Conservation (phyloP, 2,888 invertebrate species). For the Latrodectus elegans region DNA sequence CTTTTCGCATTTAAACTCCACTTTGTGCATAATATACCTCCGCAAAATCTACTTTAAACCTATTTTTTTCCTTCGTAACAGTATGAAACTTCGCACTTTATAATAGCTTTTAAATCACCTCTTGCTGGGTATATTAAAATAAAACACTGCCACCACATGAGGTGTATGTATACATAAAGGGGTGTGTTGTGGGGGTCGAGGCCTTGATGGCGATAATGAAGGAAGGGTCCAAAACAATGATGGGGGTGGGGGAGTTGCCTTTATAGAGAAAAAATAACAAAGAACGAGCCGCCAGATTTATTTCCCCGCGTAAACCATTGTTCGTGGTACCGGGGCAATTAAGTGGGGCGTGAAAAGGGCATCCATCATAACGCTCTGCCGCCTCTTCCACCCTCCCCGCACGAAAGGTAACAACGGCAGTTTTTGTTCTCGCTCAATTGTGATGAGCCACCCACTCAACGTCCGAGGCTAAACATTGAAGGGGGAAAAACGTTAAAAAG, state of each 20-base stretch:
- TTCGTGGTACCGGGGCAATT: constrained; percentile 16
- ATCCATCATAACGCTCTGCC: constrained; percentile 12
- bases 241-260: not conserved
- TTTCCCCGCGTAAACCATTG: not conserved
- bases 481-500: too few species aligned
- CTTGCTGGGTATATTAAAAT: not conserved
- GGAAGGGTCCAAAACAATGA: not conserved
- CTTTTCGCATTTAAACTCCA: not conserved
- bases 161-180: not conserved
- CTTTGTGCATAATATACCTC: not conserved
- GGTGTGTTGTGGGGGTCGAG: not conserved
- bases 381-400: not conserved
- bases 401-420: constrained; percentile 13
- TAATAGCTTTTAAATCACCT: not conserved
- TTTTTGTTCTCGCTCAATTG: constrained; percentile 4
- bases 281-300: not conserved
- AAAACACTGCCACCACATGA: not conserved
- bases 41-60: not conserved
- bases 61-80: not conserved
- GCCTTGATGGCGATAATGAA: not conserved
- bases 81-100: not conserved
- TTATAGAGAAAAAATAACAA: not conserved
- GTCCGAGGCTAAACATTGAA: too few species aligned
- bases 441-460: too few species aligned
- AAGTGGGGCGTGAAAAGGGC: constrained; percentile 23